phyloP scores from a whole-genome alignment of 2,888 invertebrate species.

The Watsonalla cultraria region DNA sequence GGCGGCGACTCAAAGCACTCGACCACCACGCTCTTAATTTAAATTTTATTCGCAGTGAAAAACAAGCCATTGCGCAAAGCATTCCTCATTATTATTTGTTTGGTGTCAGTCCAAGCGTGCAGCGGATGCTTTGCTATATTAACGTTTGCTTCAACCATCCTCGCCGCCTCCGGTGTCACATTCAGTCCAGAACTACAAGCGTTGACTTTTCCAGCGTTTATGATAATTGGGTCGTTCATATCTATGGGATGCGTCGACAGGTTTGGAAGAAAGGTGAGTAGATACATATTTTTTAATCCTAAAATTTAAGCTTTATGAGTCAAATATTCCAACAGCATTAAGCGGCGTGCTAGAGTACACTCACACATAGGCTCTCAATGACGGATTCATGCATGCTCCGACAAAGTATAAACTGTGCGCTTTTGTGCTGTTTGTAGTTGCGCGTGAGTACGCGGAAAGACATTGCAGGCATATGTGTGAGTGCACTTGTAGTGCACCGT shows the following conservation, averaged over 20 bases:
- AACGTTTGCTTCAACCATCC: slow-evolving; percentile 46
- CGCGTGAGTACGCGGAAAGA: too few species aligned
- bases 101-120: slow-evolving; percentile 31
- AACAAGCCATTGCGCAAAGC: slow-evolving; percentile 44
- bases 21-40: not conserved
- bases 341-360: too few species aligned
- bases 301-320: too few species aligned
- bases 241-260: slow-evolving; percentile 52
- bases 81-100: slow-evolving; percentile 27
- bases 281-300: not conserved
- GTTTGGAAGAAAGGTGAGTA: slow-evolving; percentile 53
- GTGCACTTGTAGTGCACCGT: too few species aligned
- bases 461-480: too few species aligned
- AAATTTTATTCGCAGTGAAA: slow-evolving; percentile 34
- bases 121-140: slow-evolving; percentile 50
- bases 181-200: slow-evolving; percentile 52
- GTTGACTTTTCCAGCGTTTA: slow-evolving; percentile 51
- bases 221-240: slow-evolving; percentile 48
- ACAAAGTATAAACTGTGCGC: too few species aligned
- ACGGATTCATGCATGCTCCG: too few species aligned
- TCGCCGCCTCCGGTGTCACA: slow-evolving; percentile 46
- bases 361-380: too few species aligned
- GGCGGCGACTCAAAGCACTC: not conserved
- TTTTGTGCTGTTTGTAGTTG: too few species aligned
- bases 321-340: too few species aligned